Evolutionary conservation across 2,113 vertebrate genomes (phyloP).

Genomic region (Piprites chloris): DNA sequence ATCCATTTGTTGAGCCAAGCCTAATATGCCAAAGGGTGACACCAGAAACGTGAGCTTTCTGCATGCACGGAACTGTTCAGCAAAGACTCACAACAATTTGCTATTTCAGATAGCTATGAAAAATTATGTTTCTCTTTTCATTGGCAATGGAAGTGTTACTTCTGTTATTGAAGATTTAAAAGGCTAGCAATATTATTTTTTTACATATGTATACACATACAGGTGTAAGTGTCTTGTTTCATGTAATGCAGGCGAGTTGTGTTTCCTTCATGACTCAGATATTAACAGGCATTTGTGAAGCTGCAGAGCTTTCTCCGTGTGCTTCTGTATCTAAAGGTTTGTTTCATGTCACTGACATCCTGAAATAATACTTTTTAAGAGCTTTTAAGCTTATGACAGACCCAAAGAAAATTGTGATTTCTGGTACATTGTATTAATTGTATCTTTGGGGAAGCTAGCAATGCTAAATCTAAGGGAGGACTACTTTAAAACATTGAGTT

Average conservation of each 20-base stretch:
- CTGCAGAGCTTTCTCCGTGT: background rate
- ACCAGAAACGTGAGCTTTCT: background rate
- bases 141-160: background rate
- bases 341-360: background rate
- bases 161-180: background rate
- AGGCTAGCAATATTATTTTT: background rate
- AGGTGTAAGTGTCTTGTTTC: background rate
- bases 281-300: background rate
- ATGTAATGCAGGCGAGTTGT: background rate
- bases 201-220: background rate
- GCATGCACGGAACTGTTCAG: background rate
- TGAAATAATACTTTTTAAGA: background rate
- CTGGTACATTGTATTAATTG: background rate
- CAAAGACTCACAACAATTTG: background rate
- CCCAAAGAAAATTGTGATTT: background rate
- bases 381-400: background rate
- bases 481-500: background rate
- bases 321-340: background rate
- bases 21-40: background rate
- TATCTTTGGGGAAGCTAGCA: background rate
- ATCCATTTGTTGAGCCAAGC: background rate
- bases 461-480: background rate
- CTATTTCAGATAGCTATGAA: background rate
- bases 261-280: accelerated
- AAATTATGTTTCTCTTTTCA: background rate